These are phyloP conservation scores for Pecten maximus DNA, from an alignment of 2,888 invertebrate species.

Conservation along the genomic window DNA sequence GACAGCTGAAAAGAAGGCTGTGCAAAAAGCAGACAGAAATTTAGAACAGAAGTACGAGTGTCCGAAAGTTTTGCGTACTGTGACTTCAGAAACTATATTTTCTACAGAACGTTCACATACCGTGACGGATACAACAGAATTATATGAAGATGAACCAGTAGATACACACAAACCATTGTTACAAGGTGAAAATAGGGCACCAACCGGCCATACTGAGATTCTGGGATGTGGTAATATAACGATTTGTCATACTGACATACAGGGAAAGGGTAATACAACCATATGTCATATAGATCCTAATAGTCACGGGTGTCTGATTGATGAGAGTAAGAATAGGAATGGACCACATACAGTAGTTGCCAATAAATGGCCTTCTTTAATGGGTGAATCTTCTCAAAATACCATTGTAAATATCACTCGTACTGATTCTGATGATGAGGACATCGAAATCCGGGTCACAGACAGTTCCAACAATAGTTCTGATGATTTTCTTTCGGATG, in stretches of 20 bases:
- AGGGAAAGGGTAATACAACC: not conserved
- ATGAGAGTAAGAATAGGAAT: not conserved
- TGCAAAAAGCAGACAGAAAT: not conserved
- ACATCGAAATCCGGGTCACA: not conserved
- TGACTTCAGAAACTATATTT: not conserved
- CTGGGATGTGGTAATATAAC: not conserved
- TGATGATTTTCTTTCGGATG: not conserved
- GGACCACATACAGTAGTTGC: not conserved
- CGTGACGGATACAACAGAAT: not conserved
- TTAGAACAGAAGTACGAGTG: not conserved
- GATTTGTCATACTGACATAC: not conserved
- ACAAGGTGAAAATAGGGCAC: not conserved
- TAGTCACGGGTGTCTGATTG: not conserved
- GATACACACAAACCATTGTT: not conserved
- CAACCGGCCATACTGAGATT: not conserved
- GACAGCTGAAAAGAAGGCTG: not conserved
- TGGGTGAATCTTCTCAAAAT: not conserved
- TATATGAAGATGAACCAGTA: not conserved
- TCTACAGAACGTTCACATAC: not conserved
- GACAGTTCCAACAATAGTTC: slow-evolving; percentile 1
- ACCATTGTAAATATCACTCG: not conserved
- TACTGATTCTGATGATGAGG: slow-evolving; percentile 2
- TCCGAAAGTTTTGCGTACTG: not conserved
- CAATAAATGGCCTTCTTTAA: not conserved
- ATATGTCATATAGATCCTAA: not conserved